phyloP scores from a whole-genome alignment of 2,888 invertebrate genomes.

The Prosapia bicincta region DNA sequence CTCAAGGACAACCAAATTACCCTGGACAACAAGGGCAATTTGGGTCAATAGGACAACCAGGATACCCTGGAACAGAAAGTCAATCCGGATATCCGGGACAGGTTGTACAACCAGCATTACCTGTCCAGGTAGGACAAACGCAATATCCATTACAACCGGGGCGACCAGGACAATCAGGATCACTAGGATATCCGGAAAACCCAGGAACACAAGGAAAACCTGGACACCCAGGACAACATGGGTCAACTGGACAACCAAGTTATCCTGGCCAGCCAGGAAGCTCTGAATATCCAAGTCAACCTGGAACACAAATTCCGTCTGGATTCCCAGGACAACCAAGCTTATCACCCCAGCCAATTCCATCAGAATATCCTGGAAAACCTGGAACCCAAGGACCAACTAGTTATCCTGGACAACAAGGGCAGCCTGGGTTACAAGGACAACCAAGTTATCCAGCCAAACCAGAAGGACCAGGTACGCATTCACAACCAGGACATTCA shows the following conservation, averaged over 20 bases:
- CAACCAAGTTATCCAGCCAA: constrained; percentile 33
- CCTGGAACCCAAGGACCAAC: constrained; percentile 39
- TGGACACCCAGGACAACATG: constrained; percentile 31
- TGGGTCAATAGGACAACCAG: constrained; percentile 16
- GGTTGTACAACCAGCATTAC: constrained; percentile 29
- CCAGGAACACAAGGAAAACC: constrained; percentile 32
- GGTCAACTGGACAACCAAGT: constrained; percentile 43
- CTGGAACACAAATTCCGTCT: too few species aligned
- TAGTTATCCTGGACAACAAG: constrained; percentile 26
- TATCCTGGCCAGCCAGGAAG: constrained; percentile 8
- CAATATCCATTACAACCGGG: constrained; percentile 41
- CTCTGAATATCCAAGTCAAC: constrained; percentile 35
- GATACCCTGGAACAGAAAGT: too few species aligned
- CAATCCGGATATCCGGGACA: constrained; percentile 31
- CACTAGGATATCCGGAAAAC: constrained; percentile 40
- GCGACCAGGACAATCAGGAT: constrained; percentile 43
- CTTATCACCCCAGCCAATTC: constrained; percentile 27
- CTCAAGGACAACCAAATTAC: constrained; percentile 39
- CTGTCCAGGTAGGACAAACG: constrained; percentile 27
- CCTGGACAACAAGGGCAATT: constrained; percentile 35
- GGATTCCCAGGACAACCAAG: constrained; percentile 32
- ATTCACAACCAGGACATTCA: constrained; percentile 38
- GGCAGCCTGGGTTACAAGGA: constrained; percentile 47
- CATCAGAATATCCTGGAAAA: constrained; percentile 45
- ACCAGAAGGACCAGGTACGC: constrained; percentile 40